These are phyloP conservation scores for Bombus superbus DNA, from an alignment of 1,140 invertebrate genomes.

Conservation along the genomic window DNA sequence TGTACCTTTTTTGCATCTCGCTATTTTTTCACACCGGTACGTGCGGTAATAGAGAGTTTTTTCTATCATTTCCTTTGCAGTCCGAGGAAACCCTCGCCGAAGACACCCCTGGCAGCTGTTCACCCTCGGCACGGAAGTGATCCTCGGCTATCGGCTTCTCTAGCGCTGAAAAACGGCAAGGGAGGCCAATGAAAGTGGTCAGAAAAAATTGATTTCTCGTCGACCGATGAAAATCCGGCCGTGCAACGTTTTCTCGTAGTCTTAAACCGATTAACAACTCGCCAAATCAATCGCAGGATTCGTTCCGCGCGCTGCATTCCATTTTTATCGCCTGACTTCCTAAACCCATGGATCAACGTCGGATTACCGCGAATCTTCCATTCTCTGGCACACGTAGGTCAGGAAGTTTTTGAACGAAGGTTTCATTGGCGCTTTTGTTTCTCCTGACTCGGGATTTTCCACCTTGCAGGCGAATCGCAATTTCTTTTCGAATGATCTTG, in stretches of 20 bases:
- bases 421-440: too few relatives aligned
- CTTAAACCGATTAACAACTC: constrained; percentile 42
- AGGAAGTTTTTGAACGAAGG: too few relatives aligned
- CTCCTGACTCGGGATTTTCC: too few relatives aligned
- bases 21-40: not conserved
- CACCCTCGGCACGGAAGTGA: constrained; percentile 47
- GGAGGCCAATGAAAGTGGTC: not conserved
- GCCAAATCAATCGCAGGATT: not conserved
- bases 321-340: too few relatives aligned
- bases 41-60: constrained; percentile 1
- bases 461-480: too few relatives aligned
- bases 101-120: constrained; percentile 50
- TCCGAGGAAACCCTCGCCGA: constrained; percentile 53
- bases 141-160: constrained; percentile 51
- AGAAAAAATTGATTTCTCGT: constrained; percentile 22
- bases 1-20: not conserved
- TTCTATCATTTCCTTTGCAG: constrained; percentile 44
- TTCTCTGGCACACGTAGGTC: too few relatives aligned
- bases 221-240: constrained; percentile 21
- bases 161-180: constrained; percentile 18
- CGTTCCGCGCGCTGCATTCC: not conserved
- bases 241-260: constrained; percentile 7
- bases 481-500: too few relatives aligned
- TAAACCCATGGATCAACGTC: not conserved
- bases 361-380: not conserved